A percentile compares a stretch with the other conserved stretches of the same genome.
These are phyloP conservation scores for Reticulitermes speratus DNA, from an alignment of 1,140 invertebrate species.

Conservation along the genomic window DNA sequence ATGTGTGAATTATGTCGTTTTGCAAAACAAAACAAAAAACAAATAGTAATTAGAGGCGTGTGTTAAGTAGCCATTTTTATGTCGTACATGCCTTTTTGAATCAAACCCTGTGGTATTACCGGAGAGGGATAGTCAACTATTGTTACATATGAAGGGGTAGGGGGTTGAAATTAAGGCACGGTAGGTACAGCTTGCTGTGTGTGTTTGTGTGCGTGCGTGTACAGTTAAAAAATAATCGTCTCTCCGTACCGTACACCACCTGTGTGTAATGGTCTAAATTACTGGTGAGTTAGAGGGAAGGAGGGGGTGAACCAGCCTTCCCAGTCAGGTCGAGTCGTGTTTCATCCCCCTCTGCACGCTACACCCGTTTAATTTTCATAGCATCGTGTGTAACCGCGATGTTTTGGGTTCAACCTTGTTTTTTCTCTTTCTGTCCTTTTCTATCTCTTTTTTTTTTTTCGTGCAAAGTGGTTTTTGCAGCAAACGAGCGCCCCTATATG, in stretches of 20 bases:
- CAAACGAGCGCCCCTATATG: neutral
- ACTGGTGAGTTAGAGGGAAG: slow-evolving; percentile 16
- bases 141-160: neutral
- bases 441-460: neutral
- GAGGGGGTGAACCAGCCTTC: neutral
- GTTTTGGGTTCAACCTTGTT: slow-evolving; percentile 12
- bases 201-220: neutral
- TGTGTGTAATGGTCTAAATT: slow-evolving; percentile 31
- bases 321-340: neutral
- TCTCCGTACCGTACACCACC: slow-evolving; percentile 20
- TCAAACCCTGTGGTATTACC: neutral
- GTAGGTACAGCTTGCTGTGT: neutral
- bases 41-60: neutral
- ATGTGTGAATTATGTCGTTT: neutral
- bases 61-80: slow-evolving; percentile 27
- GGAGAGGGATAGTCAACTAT: neutral
- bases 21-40: neutral
- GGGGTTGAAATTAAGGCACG: slow-evolving; percentile 15
- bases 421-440: neutral
- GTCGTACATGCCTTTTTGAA: slow-evolving; percentile 14
- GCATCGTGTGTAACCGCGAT: slow-evolving; percentile 29
- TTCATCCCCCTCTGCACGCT: slow-evolving; percentile 7
- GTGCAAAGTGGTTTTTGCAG: slow-evolving; percentile 13
- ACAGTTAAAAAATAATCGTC: slow-evolving; percentile 29
- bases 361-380: slow-evolving; percentile 32